Conservation (phyloP, 2,797 vertebrate genomes). For the Typhlichthys subterraneus region DNA sequence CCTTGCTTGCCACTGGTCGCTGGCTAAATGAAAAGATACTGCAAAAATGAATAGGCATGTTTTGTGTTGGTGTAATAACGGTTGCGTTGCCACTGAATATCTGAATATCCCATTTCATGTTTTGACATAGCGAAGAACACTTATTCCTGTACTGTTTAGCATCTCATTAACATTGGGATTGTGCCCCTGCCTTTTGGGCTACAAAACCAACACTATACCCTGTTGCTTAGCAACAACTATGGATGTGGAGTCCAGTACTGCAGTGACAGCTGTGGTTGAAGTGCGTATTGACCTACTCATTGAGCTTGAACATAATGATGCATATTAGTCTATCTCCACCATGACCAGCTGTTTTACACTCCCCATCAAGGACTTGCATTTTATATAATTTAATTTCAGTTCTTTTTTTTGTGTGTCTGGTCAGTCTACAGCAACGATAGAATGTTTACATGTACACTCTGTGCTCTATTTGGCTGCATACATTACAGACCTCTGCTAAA, state of each 20-base stretch:
- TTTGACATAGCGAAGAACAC: constrained; percentile 1
- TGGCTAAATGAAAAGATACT: too few species aligned
- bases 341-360: constrained; percentile 13
- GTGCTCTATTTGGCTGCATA: constrained; percentile 49
- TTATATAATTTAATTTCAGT: too few species aligned
- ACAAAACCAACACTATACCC: constrained; percentile 37
- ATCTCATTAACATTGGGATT: constrained; percentile 35
- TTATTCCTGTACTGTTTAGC: constrained; percentile 9
- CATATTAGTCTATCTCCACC: constrained; percentile 41
- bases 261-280: constrained; percentile 50
- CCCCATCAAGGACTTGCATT: background rate
- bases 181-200: constrained; percentile 39
- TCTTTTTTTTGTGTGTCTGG: too few species aligned
- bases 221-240: constrained; percentile 71
- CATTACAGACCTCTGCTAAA: constrained; percentile 48
- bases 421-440: background rate
- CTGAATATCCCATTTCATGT: background rate
- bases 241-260: constrained; percentile 44
- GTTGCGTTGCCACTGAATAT: background rate
- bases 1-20: too few species aligned
- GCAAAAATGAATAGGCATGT: too few species aligned
- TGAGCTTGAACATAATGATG: constrained; percentile 41
- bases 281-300: constrained; percentile 47
- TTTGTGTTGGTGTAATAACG: background rate
- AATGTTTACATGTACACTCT: constrained; percentile 18